phyloP scores from a whole-genome alignment of 2,797 vertebrate species.

The Simalia tracyae region DNA sequence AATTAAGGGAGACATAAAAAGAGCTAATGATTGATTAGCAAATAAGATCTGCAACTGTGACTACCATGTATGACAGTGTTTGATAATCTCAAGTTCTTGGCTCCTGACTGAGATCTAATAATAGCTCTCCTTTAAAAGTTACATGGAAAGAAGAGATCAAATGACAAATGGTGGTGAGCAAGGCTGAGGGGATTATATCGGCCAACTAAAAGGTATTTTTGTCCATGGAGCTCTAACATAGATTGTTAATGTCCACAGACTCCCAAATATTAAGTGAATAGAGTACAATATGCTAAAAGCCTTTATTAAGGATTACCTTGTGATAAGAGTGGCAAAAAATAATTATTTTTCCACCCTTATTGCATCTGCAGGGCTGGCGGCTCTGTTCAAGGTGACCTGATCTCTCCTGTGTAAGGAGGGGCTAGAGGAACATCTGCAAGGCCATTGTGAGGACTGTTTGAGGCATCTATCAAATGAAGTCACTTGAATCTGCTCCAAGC shows the following conservation, averaged over 20 bases:
- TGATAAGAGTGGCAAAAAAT: not conserved
- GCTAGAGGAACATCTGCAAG: not conserved
- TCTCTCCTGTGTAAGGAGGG: not conserved
- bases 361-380: not conserved
- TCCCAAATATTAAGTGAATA: not conserved
- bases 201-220: slow-evolving; percentile 30
- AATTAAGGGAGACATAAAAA: slow-evolving; percentile 4
- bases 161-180: slow-evolving; percentile 33
- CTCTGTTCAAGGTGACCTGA: not conserved
- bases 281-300: not conserved
- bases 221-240: slow-evolving; percentile 13
- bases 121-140: slow-evolving; percentile 39
- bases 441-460: not conserved
- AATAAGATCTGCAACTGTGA: slow-evolving; percentile 12
- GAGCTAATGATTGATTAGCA: slow-evolving; percentile 5
- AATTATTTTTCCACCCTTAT: not conserved
- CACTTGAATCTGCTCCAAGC: not conserved
- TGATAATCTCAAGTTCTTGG: slow-evolving; percentile 20
- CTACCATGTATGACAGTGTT: slow-evolving; percentile 5
- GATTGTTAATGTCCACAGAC: not conserved
- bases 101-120: slow-evolving; percentile 13
- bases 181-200: slow-evolving; percentile 29
- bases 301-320: not conserved
- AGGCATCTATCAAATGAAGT: not conserved
- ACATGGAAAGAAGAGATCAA: slow-evolving; percentile 30